Percentiles rank a stretch among this genome's conserved stretches.
These are phyloP conservation scores for Podarcis siculus DNA, from an alignment of 2,797 vertebrate species.

Conservation along the genomic window DNA sequence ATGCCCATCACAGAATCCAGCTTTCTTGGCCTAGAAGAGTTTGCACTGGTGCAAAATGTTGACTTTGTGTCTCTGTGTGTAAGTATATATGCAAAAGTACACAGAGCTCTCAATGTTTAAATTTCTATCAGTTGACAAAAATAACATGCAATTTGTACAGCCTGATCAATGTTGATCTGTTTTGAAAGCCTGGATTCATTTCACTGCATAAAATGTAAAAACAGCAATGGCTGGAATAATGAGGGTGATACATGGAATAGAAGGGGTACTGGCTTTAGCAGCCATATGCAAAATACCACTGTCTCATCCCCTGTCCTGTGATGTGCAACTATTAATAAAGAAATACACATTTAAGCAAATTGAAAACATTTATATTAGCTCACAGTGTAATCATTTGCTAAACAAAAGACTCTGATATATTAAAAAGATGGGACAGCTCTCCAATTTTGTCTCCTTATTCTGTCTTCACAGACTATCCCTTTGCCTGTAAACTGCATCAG, in stretches of 20 bases:
- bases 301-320: slow-evolving; percentile 47
- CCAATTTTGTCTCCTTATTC: slow-evolving; percentile 72
- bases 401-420: slow-evolving; percentile 66
- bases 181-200: slow-evolving; percentile 41
- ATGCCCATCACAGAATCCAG: neutral
- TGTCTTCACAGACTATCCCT: slow-evolving; percentile 59
- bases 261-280: slow-evolving; percentile 34
- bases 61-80: neutral
- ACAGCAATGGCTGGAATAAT: slow-evolving; percentile 24
- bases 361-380: slow-evolving; percentile 8
- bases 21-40: neutral
- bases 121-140: too few species aligned
- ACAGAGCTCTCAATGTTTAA: neutral
- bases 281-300: neutral
- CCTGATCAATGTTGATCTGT: slow-evolving; percentile 28
- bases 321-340: slow-evolving; percentile 25
- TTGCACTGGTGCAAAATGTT: neutral
- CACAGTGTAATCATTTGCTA: slow-evolving; percentile 48
- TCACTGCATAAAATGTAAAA: neutral
- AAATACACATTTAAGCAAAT: neutral
- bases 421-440: slow-evolving; percentile 67
- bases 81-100: neutral
- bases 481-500: slow-evolving; percentile 71
- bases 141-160: slow-evolving; percentile 3
- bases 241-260: slow-evolving; percentile 35